These are phyloP conservation scores for Leptopilina clavipes DNA, from an alignment of 1,140 invertebrate genomes.

Conservation along the genomic window DNA sequence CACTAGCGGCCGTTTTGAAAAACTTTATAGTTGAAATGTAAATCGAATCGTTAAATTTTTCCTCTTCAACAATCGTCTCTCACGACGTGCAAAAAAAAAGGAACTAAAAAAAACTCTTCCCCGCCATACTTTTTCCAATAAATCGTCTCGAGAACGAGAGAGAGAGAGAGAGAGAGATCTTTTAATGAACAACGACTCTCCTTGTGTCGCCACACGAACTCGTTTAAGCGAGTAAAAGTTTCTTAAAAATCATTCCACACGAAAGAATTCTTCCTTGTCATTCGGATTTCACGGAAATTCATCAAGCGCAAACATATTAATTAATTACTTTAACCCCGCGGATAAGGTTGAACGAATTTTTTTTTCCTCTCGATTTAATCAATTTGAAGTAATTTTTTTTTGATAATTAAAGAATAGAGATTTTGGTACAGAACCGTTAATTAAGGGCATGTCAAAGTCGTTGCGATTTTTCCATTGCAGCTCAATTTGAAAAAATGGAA, in stretches of 20 bases:
- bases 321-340: no score
- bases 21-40: conserved; percentile 11
- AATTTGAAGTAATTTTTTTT: no score
- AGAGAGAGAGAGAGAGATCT: not conserved
- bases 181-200: conserved; percentile 19
- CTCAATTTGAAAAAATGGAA: no score
- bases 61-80: not conserved
- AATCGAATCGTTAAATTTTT: conserved; percentile 20
- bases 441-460: no score
- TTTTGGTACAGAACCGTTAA: no score
- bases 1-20: not conserved
- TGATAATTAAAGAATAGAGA: no score
- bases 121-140: conserved; percentile 14
- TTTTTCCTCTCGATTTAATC: no score
- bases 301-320: not conserved
- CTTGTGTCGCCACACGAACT: conserved; percentile 1
- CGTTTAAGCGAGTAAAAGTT: conserved; percentile 17
- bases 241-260: conserved; percentile 7
- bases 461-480: no score
- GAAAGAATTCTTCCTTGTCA: not conserved
- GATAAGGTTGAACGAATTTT: no score
- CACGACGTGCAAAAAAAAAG: not conserved
- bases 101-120: not conserved
- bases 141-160: conserved; percentile 5
- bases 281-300: not conserved